These are phyloP conservation scores for Rhabdomys pumilio DNA, from an alignment of 2,797 vertebrate species.

Conservation along the genomic window DNA sequence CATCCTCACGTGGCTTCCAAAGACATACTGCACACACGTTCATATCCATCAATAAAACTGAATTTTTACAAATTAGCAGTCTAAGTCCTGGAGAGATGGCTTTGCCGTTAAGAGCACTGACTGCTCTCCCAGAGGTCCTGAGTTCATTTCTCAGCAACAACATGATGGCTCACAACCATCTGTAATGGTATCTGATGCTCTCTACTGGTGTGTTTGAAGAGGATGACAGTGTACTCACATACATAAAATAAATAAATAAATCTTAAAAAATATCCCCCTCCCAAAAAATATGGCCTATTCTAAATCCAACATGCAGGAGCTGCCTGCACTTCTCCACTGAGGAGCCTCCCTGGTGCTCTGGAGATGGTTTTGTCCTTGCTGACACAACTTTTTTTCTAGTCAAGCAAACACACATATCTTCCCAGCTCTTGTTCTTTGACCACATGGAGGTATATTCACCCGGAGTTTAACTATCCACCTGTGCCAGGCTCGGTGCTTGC, in stretches of 20 bases:
- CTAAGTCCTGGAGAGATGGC: neutral
- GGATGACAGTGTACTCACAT: neutral
- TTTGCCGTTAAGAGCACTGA: neutral
- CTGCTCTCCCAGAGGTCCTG: neutral
- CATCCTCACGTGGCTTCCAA: neutral
- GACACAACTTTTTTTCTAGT: neutral
- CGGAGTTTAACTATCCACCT: neutral
- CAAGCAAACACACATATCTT: neutral
- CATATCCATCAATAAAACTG: neutral
- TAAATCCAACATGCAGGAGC: too few relatives aligned
- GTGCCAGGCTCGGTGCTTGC: neutral
- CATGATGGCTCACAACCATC: neutral
- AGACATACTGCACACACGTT: neutral
- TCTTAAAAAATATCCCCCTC: too few relatives aligned
- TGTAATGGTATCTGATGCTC: neutral
- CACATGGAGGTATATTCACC: neutral
- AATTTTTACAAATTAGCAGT: neutral
- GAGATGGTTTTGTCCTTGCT: neutral
- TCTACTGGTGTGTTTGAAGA: neutral
- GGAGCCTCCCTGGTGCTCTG: neutral
- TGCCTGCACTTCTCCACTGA: neutral
- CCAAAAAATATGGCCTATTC: too few relatives aligned
- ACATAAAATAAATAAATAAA: neutral
- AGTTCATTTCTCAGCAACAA: neutral
- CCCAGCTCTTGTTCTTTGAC: accelerated